Percentiles rank a stretch among this genome's conserved stretches.
Evolutionary conservation across 2,888 invertebrate genomes (phyloP).

Genomic region (Oxytorus armatus): DNA sequence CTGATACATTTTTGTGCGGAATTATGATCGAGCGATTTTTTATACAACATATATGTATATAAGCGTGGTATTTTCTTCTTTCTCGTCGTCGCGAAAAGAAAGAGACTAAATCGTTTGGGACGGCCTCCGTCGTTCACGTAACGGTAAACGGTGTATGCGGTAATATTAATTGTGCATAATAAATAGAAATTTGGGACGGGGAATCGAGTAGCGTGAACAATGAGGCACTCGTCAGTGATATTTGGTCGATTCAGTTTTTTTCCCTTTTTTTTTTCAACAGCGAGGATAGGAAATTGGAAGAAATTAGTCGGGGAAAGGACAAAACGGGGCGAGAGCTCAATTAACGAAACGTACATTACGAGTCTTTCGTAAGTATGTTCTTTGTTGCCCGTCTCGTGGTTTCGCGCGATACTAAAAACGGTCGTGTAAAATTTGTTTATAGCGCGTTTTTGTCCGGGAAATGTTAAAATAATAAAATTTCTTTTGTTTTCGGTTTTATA

Average conservation of each 20-base stretch:
- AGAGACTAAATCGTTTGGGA: too few relatives aligned
- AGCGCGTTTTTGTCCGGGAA: slow-evolving; percentile 35
- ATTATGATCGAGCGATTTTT: slow-evolving; percentile 40
- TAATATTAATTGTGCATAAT: slow-evolving; percentile 31
- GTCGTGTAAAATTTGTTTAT: slow-evolving; percentile 34
- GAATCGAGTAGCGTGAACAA: slow-evolving; percentile 57
- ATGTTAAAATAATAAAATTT: slow-evolving; percentile 46
- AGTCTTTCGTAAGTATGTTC: slow-evolving; percentile 20
- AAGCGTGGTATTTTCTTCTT: background rate
- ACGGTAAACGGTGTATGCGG: slow-evolving; percentile 20
- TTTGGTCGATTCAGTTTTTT: slow-evolving; percentile 61
- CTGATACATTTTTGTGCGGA: slow-evolving; percentile 35
- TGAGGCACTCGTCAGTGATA: slow-evolving; percentile 70
- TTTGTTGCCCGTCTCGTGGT: slow-evolving; percentile 21
- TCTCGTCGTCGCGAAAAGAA: too few relatives aligned
- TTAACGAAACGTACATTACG: slow-evolving; percentile 46
- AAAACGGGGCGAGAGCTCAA: slow-evolving; percentile 46
- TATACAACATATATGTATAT: background rate
- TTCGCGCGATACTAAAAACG: slow-evolving; percentile 32
- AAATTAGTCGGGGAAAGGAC: slow-evolving; percentile 28
- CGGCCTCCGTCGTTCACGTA: slow-evolving; percentile 11
- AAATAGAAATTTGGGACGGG: slow-evolving; percentile 49
- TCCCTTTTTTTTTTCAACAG: slow-evolving; percentile 33
- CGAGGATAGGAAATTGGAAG: slow-evolving; percentile 2
- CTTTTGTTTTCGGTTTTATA: slow-evolving; percentile 23